Conservation (phyloP, 2,113 vertebrate genomes). For the Gavialis gangeticus region DNA sequence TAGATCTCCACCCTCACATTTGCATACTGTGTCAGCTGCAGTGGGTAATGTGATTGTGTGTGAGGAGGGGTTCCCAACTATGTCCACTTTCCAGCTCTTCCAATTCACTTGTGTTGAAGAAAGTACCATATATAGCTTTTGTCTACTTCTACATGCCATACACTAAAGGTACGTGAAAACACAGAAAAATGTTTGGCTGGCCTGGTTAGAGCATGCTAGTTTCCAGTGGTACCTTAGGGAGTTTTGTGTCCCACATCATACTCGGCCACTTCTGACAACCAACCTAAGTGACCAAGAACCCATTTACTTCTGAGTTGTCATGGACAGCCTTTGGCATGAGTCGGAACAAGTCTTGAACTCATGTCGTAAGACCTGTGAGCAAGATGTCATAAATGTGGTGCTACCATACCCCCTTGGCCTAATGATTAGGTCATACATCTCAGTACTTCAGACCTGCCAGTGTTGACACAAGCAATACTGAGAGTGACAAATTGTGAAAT, state of each 20-base stretch:
- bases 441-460: constrained; percentile 45
- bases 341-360: too few relatives aligned
- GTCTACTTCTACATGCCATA: background rate
- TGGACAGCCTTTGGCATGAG: background rate
- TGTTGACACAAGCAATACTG: constrained; percentile 52
- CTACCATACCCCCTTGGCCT: constrained; percentile 41
- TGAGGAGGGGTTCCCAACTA: background rate
- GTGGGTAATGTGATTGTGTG: background rate
- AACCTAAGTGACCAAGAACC: background rate
- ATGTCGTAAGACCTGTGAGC: background rate
- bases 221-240: too few relatives aligned
- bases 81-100: background rate
- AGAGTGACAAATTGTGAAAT: constrained; percentile 55
- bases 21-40: background rate
- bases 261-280: too few relatives aligned
- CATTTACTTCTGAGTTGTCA: background rate
- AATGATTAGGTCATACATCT: constrained; percentile 49
- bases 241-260: too few relatives aligned
- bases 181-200: too few relatives aligned
- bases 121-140: background rate
- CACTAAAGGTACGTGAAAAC: too few relatives aligned
- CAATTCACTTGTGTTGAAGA: background rate
- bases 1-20: background rate
- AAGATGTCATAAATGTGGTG: constrained; percentile 36
- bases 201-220: too few relatives aligned